Percentiles rank a stretch among this genome's conserved stretches.
Evolutionary conservation across 2,888 invertebrate species (phyloP).

Genomic region (Agonopterix heracliana): DNA sequence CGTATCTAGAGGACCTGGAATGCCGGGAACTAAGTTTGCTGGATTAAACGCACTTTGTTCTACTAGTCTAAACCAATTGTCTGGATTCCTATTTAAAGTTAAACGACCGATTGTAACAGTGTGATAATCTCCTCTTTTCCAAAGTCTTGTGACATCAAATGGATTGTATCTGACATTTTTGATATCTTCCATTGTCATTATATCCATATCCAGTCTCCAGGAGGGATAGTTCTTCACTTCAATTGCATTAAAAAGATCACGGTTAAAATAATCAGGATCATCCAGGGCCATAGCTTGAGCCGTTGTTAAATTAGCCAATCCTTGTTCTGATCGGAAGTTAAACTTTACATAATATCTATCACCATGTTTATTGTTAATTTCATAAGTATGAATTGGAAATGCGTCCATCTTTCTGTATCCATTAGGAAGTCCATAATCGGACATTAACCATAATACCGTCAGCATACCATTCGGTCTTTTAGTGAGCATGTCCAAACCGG

Average conservation of each 20-base stretch:
- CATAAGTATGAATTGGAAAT: conserved; percentile 93
- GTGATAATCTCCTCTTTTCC: conserved; percentile 50
- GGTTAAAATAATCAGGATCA: conserved; percentile 89
- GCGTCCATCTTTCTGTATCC: conserved; percentile 93
- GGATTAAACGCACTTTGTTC: conserved; percentile 48
- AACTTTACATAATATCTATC: conserved; percentile 88
- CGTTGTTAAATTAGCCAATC: conserved; percentile 83
- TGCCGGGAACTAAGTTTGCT: conserved; percentile 53
- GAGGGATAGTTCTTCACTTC: conserved; percentile 72
- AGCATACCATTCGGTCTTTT: conserved; percentile 87
- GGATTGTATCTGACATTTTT: conserved; percentile 42
- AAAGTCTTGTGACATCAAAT: conserved; percentile 44
- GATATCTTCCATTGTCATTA: conserved; percentile 37
- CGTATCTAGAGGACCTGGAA: conserved; percentile 42
- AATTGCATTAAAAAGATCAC: conserved; percentile 90
- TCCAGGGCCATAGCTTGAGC: conserved; percentile 78
- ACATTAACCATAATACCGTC: conserved; percentile 83
- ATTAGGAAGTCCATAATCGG: conserved; percentile 92
- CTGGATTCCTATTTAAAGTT: conserved; percentile 37
- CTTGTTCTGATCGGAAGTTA: conserved; percentile 92
- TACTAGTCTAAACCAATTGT: conserved; percentile 40
- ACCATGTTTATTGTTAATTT: conserved; percentile 84
- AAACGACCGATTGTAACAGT: conserved; percentile 42
- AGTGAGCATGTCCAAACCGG: conserved; percentile 92
- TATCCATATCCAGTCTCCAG: conserved; percentile 52